These are phyloP conservation scores for Nothoprocta perdicaria DNA, from an alignment of 2,113 vertebrate species.

Conservation along the genomic window DNA sequence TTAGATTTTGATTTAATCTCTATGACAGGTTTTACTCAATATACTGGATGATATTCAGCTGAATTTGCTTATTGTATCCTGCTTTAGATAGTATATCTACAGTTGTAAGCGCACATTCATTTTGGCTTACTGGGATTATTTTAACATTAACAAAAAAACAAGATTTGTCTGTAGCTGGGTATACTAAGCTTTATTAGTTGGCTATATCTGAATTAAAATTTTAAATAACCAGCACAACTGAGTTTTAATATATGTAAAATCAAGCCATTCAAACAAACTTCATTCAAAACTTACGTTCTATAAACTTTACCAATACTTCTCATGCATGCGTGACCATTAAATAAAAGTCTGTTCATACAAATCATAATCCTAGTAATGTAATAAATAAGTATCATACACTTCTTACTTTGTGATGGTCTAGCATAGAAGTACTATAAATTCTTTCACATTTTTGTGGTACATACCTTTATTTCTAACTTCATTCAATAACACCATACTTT, in stretches of 20 bases:
- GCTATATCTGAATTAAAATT: not conserved
- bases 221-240: not conserved
- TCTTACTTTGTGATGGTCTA: not conserved
- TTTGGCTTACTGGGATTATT: not conserved
- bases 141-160: not conserved
- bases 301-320: not conserved
- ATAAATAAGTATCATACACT: not conserved
- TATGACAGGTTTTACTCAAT: not conserved
- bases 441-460: not conserved
- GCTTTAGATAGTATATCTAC: not conserved
- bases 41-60: not conserved
- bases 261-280: not conserved
- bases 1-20: conserved; percentile 25
- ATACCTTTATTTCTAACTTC: not conserved
- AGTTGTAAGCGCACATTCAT: not conserved
- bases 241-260: not conserved
- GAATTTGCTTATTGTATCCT: conserved; percentile 2
- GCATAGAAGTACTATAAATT: not conserved
- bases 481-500: not conserved
- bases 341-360: not conserved
- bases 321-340: not conserved
- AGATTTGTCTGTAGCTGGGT: not conserved
- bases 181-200: not conserved
- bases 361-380: not conserved
- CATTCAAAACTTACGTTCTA: not conserved